Conservation (phyloP, 2,888 invertebrate genomes). For the Mesochorus sp. region DNA sequence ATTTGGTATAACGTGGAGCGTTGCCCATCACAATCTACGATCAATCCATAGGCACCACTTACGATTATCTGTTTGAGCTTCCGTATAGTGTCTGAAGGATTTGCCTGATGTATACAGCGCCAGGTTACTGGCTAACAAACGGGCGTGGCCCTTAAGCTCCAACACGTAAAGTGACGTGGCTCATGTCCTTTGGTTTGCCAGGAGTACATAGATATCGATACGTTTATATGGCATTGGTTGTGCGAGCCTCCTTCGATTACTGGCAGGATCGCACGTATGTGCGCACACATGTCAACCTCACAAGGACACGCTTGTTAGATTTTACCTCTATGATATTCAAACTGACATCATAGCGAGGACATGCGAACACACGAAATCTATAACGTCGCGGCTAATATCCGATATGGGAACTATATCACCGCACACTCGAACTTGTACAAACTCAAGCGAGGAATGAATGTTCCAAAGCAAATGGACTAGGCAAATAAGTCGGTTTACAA, state of each 20-base stretch:
- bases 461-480: background rate
- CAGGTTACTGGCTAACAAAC: too few relatives aligned
- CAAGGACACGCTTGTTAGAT: background rate
- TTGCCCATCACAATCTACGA: too few relatives aligned
- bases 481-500: background rate
- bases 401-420: too few relatives aligned
- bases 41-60: too few relatives aligned
- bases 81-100: too few relatives aligned
- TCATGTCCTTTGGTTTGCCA: background rate
- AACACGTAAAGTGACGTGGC: too few relatives aligned
- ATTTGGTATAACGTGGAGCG: too few relatives aligned
- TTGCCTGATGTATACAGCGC: too few relatives aligned
- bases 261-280: background rate
- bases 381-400: background rate
- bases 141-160: too few relatives aligned
- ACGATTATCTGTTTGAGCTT: too few relatives aligned
- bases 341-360: background rate
- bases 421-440: background rate
- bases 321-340: background rate
- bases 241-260: constrained; percentile 12
- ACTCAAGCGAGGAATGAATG: background rate
- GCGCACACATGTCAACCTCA: background rate
- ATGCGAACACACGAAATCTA: constrained; percentile 23
- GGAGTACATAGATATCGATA: background rate
- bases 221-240: background rate